Evolutionary conservation across 2,113 vertebrate genomes (phyloP).

Genomic region (Aphyosemion australe): DNA sequence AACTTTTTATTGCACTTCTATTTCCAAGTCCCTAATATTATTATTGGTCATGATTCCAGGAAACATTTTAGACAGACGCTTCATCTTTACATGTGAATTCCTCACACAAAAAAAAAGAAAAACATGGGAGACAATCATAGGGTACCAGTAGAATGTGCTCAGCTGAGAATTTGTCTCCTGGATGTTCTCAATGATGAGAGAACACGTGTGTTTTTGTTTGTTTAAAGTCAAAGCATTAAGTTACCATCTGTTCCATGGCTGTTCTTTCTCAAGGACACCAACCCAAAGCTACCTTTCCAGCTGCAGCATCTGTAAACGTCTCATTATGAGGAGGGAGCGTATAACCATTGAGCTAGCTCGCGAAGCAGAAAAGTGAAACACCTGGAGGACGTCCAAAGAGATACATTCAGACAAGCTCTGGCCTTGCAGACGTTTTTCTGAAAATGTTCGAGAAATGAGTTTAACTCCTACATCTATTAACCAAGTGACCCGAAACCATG

Average conservation of each 20-base stretch:
- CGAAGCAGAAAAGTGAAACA: no score
- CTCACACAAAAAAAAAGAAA: no score
- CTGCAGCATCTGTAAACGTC: not conserved
- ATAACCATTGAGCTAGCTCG: not conserved
- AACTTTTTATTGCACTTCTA: constrained; percentile 39
- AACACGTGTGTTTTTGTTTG: not conserved
- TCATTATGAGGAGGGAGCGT: constrained; percentile 1
- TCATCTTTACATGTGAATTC: not conserved
- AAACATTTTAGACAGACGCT: not conserved
- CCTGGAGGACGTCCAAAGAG: no score
- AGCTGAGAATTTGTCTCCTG: not conserved
- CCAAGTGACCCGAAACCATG: no score
- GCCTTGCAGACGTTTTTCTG: no score
- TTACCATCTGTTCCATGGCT: not conserved
- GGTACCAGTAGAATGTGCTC: not conserved
- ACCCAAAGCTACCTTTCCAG: not conserved
- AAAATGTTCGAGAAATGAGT: no score
- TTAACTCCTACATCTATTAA: no score
- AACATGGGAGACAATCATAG: no score
- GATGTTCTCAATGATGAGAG: not conserved
- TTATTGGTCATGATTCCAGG: not conserved
- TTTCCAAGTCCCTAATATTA: not conserved
- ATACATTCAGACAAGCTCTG: no score
- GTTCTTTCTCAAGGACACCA: constrained; percentile 19
- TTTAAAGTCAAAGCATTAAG: constrained; percentile 7